Base-by-base conservation (phyloP, 2,888 invertebrate genomes). In the Chelonus formosanus region DNA sequence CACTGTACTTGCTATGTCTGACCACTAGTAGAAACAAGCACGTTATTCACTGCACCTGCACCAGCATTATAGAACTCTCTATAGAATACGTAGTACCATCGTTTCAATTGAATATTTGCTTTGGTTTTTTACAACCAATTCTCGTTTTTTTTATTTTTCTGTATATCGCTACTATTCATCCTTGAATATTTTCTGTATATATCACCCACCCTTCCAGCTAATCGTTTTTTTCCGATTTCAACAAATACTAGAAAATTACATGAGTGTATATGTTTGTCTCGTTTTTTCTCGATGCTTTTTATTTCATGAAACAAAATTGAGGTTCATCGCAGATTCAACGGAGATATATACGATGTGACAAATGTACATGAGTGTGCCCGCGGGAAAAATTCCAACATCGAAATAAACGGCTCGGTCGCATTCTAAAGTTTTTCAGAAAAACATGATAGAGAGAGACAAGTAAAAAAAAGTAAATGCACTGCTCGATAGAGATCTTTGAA, bases 401-500 rank as follows among this genome's bases (percentile, higher is more conserved):
- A 67, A 64, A 71, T 68, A 69, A 69, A 71, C 66, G 63, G 53
- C 67, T 47, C 45, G 62, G 45, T 50, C 54, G 45, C 52, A 43
- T 63, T 53, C 65, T 57, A 59, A 69, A 68, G 65, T 67, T 68
- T 58, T 53, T 53, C 53, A 52, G 36, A 43, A 40, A 40, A 52
- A 36, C 40, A 32, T 20, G 45, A 43, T 47, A 8, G 48, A 35
- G 48, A 35, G 20, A 52, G 34, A 43, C 43, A 36, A 43, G 43
- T 34, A 53, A 32, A 43, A 43, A 6, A 20, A 32, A 10, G 5
- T 48, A 48, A 20, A 48, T 20, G 20, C 20, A 48, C 10, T 48
- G 10, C 10, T 31, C 10, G 7, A 48, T 6, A 48, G 6, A 45
- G 45, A 45, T 45, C 7, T 6, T 31, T 20, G 48, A 48, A 48